A percentile compares a stretch with the other conserved stretches of the same genome.
phyloP scores from a whole-genome alignment of 2,797 vertebrate species.

The Tarsius wallacei region DNA sequence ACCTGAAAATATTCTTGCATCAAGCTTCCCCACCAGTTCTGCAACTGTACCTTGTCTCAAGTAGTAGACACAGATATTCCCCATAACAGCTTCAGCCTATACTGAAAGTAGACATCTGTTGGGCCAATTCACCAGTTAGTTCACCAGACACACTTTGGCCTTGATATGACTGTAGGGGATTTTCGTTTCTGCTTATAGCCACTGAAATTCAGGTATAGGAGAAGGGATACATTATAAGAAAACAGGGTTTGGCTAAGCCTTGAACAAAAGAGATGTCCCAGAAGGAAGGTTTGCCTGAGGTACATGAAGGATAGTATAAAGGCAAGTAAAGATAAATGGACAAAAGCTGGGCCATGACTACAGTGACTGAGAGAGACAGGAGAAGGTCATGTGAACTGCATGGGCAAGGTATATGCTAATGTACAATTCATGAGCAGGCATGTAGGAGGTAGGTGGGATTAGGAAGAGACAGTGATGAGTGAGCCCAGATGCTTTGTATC shows the following conservation, averaged over 20 bases:
- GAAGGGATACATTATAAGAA: slow-evolving; percentile 49
- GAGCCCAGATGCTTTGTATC: background rate
- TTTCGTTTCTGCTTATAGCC: background rate
- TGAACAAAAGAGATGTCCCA: background rate
- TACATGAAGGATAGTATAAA: background rate
- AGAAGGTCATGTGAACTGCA: background rate
- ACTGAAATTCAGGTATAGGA: background rate
- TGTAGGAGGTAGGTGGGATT: background rate
- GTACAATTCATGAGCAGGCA: background rate
- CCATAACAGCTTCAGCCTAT: background rate
- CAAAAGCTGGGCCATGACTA: background rate
- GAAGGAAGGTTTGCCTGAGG: slow-evolving; percentile 9
- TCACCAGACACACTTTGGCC: background rate
- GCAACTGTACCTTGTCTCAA: slow-evolving; percentile 26
- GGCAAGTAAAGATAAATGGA: slow-evolving; percentile 10
- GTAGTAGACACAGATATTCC: slow-evolving; percentile 24
- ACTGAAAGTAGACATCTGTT: slow-evolving; percentile 13
- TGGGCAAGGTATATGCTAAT: background rate
- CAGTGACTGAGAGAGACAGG: background rate
- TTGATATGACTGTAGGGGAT: background rate
- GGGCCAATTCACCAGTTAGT: slow-evolving; percentile 28
- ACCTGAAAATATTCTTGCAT: slow-evolving; percentile 51
- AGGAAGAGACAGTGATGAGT: background rate
- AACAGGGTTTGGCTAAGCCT: background rate
- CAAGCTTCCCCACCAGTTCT: background rate